These are phyloP conservation scores for Lepidiolamprologus cunningtoni DNA, from an alignment of 2,113 vertebrate species.

Conservation along the genomic window DNA sequence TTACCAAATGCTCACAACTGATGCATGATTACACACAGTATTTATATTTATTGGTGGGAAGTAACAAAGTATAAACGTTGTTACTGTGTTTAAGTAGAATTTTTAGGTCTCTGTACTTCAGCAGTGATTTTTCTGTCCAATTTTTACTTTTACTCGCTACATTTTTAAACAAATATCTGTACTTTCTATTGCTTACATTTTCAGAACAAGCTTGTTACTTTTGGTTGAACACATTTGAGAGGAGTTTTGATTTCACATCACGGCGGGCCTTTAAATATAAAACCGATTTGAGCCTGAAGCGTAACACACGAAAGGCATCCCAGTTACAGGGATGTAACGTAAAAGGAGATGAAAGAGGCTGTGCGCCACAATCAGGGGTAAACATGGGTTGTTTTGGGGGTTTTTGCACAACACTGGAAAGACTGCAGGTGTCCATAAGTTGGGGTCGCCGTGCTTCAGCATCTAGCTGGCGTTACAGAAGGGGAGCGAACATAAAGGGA, in stretches of 20 bases:
- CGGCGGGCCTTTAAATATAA: background rate
- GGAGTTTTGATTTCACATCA: background rate
- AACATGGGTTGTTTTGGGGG: accelerated
- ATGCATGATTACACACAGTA: background rate
- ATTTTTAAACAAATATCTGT: background rate
- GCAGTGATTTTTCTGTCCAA: background rate
- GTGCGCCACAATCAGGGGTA: background rate
- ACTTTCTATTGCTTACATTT: background rate
- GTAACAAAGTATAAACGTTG: background rate
- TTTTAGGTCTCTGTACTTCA: background rate
- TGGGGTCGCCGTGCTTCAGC: background rate
- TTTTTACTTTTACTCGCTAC: background rate
- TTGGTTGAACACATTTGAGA: background rate
- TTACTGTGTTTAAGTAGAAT: background rate
- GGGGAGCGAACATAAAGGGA: background rate
- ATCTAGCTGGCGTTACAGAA: background rate
- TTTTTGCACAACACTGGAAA: background rate
- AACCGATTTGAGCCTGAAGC: background rate
- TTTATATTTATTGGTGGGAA: background rate
- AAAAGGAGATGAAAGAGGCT: background rate
- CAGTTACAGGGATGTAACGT: accelerated
- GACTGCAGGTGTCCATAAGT: background rate
- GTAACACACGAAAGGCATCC: background rate
- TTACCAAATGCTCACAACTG: background rate
- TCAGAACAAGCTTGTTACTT: background rate